Base-by-base conservation (phyloP, 2,888 invertebrate species). In the Apamea epomidion region DNA sequence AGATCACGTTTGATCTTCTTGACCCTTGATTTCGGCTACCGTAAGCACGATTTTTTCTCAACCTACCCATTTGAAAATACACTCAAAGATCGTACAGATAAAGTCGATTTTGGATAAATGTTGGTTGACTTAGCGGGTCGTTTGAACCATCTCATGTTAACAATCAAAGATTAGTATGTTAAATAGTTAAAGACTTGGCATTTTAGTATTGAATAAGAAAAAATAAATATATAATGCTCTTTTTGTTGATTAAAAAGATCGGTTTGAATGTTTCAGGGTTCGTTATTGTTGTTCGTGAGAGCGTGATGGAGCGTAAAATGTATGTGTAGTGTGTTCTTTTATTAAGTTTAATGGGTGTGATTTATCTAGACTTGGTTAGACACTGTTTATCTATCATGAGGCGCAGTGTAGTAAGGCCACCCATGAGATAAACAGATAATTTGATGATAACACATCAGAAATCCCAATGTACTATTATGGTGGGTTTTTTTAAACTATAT, bases 21-120 rank as follows among this genome's bases (percentile, higher is more conserved):
- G 97, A 97, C 97, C 97, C 96, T 93, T 94, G 94, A 94, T 95
- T 96, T 96, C 93, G 95, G 97, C 97, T 97, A 96, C 97, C 92
- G 97, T 96, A 93, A 93, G 92, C 96, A 96, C 96, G 96, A 96
- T 93, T 94, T 78, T 94, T 92, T 92, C 88, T 84, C 81, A 88
- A 82, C 80, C 70, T 78, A 74, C 79, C 70, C 89, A 91, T 84
- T 78, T 83, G 29, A 93, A 92, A 92, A 79, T 90, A 83, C 60
- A 84, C 91, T 88, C 85, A 93, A 89, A 76, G n/a, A 25, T 12
- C 21, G 75, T 86, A 75, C 45, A 60, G 29, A 82, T 92, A 91
- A 88, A 90, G 90, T 86, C 88, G 80, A 82, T 87, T 88, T 89
- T 90, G 4, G 64, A 80, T 81, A 72, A 58, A 72, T 32, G 10